These are phyloP conservation scores for Pluvianellus socialis DNA, from an alignment of 2,113 vertebrate species.

Conservation along the genomic window DNA sequence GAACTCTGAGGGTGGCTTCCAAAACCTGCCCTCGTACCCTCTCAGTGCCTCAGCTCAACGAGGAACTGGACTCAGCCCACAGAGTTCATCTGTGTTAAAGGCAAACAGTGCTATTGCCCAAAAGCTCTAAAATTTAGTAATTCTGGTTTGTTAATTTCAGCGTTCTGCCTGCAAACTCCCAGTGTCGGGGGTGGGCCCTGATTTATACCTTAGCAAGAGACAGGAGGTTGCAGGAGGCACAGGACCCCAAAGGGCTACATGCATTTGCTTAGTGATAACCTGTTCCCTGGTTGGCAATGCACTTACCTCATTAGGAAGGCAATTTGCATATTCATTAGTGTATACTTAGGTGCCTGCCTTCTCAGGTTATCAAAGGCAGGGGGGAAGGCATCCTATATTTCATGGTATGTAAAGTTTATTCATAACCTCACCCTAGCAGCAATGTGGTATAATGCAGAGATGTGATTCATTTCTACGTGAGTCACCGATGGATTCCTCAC, in stretches of 20 bases:
- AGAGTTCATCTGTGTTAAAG: not conserved
- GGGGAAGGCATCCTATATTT: not conserved
- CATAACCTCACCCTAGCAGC: not conserved
- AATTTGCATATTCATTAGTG: not conserved
- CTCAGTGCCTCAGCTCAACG: not conserved
- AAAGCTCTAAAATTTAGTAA: not conserved
- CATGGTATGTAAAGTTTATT: not conserved
- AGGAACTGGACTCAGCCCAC: not conserved
- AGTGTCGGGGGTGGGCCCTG: fast-evolving
- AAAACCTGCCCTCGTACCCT: not conserved
- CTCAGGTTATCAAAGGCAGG: not conserved
- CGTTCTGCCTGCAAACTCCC: not conserved
- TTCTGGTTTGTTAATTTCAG: not conserved
- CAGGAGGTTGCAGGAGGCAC: not conserved
- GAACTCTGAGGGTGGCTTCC: not conserved
- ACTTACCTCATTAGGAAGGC: not conserved
- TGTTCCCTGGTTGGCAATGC: not conserved
- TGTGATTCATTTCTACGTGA: not conserved
- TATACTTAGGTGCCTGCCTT: not conserved
- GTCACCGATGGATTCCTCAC: not conserved
- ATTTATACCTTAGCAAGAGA: fast-evolving
- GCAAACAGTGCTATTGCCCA: not conserved
- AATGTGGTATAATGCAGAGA: not conserved
- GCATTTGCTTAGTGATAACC: not conserved
- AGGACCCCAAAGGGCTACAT: not conserved